phyloP scores from a whole-genome alignment of 2,797 vertebrate genomes.

The Tiaroga cobitis region DNA sequence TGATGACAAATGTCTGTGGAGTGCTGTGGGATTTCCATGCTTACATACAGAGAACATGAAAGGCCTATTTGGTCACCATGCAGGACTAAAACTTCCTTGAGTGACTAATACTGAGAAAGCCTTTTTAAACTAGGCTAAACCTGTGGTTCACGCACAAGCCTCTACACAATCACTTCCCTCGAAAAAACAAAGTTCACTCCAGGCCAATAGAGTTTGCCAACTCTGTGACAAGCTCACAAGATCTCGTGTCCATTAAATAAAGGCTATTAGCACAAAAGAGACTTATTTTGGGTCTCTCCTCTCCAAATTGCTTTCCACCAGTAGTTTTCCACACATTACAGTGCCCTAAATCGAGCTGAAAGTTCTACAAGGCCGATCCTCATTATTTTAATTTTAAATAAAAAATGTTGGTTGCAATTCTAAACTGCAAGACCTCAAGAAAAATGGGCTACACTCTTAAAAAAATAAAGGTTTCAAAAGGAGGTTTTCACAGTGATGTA shows the following conservation, averaged over 20 bases:
- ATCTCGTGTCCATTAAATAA: not conserved
- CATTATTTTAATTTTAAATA: not conserved
- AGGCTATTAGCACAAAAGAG: not conserved
- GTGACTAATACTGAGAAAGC: constrained; percentile 1
- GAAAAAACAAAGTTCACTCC: constrained; percentile 9
- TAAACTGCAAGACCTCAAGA: not conserved
- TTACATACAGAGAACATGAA: constrained; percentile 1
- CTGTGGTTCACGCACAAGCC: not conserved
- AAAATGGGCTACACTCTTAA: not conserved
- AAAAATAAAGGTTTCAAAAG: not conserved
- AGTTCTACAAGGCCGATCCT: not conserved
- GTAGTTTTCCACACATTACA: not conserved
- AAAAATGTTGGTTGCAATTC: not conserved
- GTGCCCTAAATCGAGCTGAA: not conserved
- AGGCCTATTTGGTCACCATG: constrained; percentile 16
- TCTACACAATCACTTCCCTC: not conserved
- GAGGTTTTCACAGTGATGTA: not conserved
- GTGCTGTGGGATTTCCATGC: constrained; percentile 34
- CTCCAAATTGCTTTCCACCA: not conserved
- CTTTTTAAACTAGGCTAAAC: not conserved
- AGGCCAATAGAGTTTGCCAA: not conserved
- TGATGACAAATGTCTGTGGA: constrained; percentile 38
- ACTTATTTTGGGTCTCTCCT: not conserved
- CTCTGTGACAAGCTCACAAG: not conserved
- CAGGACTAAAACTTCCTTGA: constrained; percentile 11